Conservation (phyloP, 92 coral and sea anemone genomes). For the Nematostella vectensis region DNA sequence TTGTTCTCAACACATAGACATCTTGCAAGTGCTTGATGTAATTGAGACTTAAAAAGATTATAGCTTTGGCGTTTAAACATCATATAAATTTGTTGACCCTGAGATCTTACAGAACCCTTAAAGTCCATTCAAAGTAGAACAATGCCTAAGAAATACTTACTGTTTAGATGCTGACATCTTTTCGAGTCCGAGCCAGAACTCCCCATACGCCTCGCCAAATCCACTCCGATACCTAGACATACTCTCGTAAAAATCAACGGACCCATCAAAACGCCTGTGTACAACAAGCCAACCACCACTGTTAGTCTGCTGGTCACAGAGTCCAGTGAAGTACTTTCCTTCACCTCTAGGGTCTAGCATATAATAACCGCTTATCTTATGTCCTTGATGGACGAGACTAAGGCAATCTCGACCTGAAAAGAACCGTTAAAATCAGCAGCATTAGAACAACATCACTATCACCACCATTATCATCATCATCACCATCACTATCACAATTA, state of each 20-base stretch:
- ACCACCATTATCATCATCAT: no score
- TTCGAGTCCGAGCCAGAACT: constrained; percentile 25
- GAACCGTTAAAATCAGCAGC: neutral
- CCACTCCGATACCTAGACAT: constrained; percentile 8
- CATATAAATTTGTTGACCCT: no score
- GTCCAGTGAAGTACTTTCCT: constrained; percentile 1
- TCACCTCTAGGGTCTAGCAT: constrained; percentile 18
- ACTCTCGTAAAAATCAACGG: constrained; percentile 5
- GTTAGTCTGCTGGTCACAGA: constrained; percentile 27
- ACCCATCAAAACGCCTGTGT: constrained; percentile 19
- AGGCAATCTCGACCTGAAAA: constrained; percentile 40
- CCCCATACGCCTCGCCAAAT: constrained; percentile 30
- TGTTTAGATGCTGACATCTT: no score
- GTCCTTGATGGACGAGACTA: constrained; percentile 49
- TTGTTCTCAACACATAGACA: no score
- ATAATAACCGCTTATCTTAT: constrained; percentile 21
- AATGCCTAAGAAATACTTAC: no score
- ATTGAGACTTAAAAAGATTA: no score
- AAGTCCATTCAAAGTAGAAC: no score
- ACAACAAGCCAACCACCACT: constrained; percentile 27
- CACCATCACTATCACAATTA: no score
- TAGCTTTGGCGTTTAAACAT: no score
- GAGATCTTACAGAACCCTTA: no score
- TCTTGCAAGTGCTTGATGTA: no score
- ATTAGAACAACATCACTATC: no score